These are phyloP conservation scores for Periplaneta americana DNA, from an alignment of 1,140 invertebrate species.

Conservation along the genomic window DNA sequence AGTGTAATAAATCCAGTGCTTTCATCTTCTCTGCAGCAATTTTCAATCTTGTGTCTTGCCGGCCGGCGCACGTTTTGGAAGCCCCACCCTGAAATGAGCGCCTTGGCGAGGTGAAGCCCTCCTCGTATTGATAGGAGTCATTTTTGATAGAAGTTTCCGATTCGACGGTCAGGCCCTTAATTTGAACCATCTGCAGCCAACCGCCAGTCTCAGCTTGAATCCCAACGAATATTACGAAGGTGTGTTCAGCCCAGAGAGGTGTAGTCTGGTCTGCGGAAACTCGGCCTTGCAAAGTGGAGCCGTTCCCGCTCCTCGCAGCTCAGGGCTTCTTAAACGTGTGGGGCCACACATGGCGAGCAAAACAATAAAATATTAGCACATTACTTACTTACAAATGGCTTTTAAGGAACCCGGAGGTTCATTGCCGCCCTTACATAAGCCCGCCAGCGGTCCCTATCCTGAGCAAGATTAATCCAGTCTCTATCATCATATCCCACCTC, in stretches of 20 bases:
- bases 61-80: background rate
- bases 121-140: background rate
- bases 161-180: background rate
- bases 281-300: background rate
- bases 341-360: too few species aligned
- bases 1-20: background rate
- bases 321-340: too few species aligned
- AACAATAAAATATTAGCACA: too few species aligned
- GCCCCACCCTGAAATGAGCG: background rate
- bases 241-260: too few species aligned
- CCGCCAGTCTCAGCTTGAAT: background rate
- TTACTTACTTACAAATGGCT: too few species aligned
- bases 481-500: too few species aligned
- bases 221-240: background rate
- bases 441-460: too few species aligned
- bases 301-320: too few species aligned
- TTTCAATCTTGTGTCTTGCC: background rate
- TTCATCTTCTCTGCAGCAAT: background rate
- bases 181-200: background rate
- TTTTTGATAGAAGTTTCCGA: background rate
- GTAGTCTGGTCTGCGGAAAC: background rate
- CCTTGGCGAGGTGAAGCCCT: background rate
- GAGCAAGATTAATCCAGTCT: too few species aligned
- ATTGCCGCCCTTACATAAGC: too few species aligned
- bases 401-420: too few species aligned